Evolutionary conservation across 64 coral and sea anemone genomes (phyloP), one percentile per base, ranked within the genome.

Genomic region (Actinia equina): DNA sequence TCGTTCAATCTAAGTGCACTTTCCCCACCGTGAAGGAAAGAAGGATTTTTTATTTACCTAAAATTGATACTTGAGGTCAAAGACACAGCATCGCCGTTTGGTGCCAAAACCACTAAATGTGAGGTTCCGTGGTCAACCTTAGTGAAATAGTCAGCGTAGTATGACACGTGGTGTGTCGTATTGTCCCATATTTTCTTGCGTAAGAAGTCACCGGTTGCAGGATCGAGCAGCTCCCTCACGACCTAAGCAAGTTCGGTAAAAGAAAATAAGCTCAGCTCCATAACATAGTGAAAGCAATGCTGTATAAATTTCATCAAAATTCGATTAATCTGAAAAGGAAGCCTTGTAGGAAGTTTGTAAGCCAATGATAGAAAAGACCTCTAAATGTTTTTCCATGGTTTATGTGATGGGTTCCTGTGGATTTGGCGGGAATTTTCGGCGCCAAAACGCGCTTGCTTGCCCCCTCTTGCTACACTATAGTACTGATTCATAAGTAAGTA

Each of bases 71-170:
- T 91, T 23, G 86, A 88, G 9, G 95, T 98, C 12, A 98, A 22
- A 18, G 89, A 84, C 25, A 98, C 92, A 55, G 95, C 95, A 56
- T 98, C 91, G 22, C 95, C 95, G 16, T 92, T 84, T 27, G 83
- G 78, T 45, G 84, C 89, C 17, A 94, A 17, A 6, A 98, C 90
- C 43, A 84, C 67, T 46, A 94, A 23, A 23, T 98, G 95, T 1
- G 95, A 89, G 3, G 95, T 98, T 17, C 92, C 92, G 18, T 90
- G 77, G 26, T 78, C 89, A 3, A 83, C 86, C 43, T 94, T 79
- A 1, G 85, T 79, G 63, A 88, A 98, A 27, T 70, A 94, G 16
- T 87, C 67, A 0, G 89, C 92, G 60, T 98, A 94, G 53, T 98
- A 92, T 8, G 70, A 83, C 2, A 77, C 79, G 19, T 92, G 44